These are phyloP conservation scores for Dendropsophus ebraccatus DNA, from an alignment of 2,113 vertebrate species.

Conservation along the genomic window DNA sequence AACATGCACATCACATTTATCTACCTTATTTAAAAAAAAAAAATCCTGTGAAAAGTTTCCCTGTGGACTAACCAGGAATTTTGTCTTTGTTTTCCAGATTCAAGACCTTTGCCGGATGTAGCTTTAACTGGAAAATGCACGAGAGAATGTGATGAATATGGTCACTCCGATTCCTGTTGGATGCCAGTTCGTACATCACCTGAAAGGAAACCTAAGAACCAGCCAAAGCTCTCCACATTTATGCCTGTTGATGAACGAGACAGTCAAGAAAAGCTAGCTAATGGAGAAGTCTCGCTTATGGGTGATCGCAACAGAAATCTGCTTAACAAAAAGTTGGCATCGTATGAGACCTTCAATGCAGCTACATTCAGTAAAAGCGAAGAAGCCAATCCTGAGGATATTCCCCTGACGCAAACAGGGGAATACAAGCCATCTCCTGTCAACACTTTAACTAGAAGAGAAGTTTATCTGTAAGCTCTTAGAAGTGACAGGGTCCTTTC, in stretches of 20 bases:
- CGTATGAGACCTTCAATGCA: slow-evolving; percentile 91
- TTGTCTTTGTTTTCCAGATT: slow-evolving; percentile 80
- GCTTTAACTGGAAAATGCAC: slow-evolving; percentile 98
- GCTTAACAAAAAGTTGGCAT: slow-evolving; percentile 97
- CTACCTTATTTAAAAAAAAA: too few relatives aligned
- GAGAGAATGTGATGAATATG: slow-evolving; percentile 95
- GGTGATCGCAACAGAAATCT: slow-evolving; percentile 98
- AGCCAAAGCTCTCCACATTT: slow-evolving; percentile 99
- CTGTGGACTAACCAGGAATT: slow-evolving; percentile 29
- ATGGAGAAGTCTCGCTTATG: slow-evolving; percentile 93
- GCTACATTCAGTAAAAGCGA: slow-evolving; percentile 89
- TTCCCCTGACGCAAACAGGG: slow-evolving; percentile 93
- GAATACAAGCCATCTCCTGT: slow-evolving; percentile 98
- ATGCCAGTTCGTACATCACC: slow-evolving; percentile 98
- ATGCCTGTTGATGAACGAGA: slow-evolving; percentile 90
- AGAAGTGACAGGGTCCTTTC: slow-evolving; percentile 69
- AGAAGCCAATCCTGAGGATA: slow-evolving; percentile 90
- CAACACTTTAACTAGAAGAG: slow-evolving; percentile 94
- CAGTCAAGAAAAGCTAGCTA: slow-evolving; percentile 94
- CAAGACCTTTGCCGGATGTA: slow-evolving; percentile 98
- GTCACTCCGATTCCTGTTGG: slow-evolving; percentile 99
- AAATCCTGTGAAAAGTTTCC: neutral
- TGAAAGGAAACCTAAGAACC: slow-evolving; percentile 92
- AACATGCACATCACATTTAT: neutral
- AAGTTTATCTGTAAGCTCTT: slow-evolving; percentile 94